phyloP scores from a whole-genome alignment of 2,113 vertebrate genomes.

The Cyprinodon brontotheroides region DNA sequence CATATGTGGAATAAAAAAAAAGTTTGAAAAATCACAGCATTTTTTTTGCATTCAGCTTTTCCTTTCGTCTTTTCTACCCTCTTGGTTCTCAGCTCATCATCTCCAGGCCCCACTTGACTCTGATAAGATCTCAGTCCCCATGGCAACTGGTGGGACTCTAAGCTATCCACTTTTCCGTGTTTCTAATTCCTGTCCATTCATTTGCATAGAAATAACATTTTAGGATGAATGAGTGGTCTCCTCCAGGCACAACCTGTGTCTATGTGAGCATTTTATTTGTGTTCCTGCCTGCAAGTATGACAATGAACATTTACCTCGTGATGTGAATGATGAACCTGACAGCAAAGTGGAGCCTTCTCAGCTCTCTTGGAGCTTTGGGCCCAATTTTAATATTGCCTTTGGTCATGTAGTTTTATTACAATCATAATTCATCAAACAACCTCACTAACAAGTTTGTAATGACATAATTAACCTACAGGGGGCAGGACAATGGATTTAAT shows the following conservation, averaged over 20 bases:
- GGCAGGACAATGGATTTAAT: slow-evolving; percentile 44
- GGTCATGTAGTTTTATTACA: slow-evolving; percentile 71
- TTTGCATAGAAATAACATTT: slow-evolving; percentile 87
- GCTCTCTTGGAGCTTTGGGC: slow-evolving; percentile 45
- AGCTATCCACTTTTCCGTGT: slow-evolving; percentile 57
- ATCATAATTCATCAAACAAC: slow-evolving; percentile 80
- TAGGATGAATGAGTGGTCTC: slow-evolving; percentile 66
- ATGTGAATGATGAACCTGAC: slow-evolving; percentile 63
- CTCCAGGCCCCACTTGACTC: slow-evolving; percentile 66
- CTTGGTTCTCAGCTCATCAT: slow-evolving; percentile 39
- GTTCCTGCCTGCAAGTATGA: slow-evolving; percentile 43
- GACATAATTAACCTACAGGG: slow-evolving; percentile 76
- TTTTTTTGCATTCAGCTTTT: neutral
- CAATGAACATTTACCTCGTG: slow-evolving; percentile 44
- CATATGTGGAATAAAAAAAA: neutral
- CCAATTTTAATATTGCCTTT: slow-evolving; percentile 66
- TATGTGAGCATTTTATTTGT: slow-evolving; percentile 58
- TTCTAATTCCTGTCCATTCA: slow-evolving; percentile 79
- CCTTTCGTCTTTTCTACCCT: slow-evolving; percentile 22
- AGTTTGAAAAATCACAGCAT: neutral
- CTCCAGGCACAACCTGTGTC: slow-evolving; percentile 59
- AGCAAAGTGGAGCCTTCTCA: slow-evolving; percentile 14
- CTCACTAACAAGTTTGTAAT: slow-evolving; percentile 72
- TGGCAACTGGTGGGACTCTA: slow-evolving; percentile 78
- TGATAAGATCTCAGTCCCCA: slow-evolving; percentile 80